phyloP scores from a whole-genome alignment of 1,140 invertebrate genomes.

The Conus ventricosus region DNA sequence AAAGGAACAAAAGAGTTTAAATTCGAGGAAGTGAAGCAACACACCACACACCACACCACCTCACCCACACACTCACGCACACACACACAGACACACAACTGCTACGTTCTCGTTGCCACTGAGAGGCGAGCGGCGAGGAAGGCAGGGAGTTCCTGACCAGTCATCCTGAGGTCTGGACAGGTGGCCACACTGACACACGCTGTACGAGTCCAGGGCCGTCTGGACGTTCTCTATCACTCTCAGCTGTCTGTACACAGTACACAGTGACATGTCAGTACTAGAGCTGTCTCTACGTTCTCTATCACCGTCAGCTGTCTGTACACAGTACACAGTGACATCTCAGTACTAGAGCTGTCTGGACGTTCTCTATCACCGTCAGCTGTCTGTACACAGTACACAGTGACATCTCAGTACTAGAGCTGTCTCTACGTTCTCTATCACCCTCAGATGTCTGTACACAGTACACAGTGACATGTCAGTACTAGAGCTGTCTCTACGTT shows the following conservation, averaged over 20 bases:
- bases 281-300: too few species aligned
- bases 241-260: slow-evolving; percentile 30
- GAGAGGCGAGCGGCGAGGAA: slow-evolving; percentile 60
- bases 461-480: too few species aligned
- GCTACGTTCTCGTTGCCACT: slow-evolving; percentile 63
- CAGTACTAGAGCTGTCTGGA: slow-evolving; percentile 52
- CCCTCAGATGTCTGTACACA: slow-evolving; percentile 42
- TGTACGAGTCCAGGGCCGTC: slow-evolving; percentile 53
- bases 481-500: slow-evolving; percentile 55
- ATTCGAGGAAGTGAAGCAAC: too few species aligned
- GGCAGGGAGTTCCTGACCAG: slow-evolving; percentile 60
- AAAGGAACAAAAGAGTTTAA: too few species aligned
- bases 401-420: not conserved
- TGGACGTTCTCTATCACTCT: slow-evolving; percentile 53
- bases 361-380: slow-evolving; percentile 46
- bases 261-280: not conserved
- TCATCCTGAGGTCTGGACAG: slow-evolving; percentile 57
- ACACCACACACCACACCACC: too few species aligned
- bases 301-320: slow-evolving; percentile 43
- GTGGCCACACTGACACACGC: slow-evolving; percentile 52
- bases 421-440: not conserved
- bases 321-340: not conserved
- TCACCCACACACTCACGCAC: too few species aligned
- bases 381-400: slow-evolving; percentile 24
- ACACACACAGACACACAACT: slow-evolving; percentile 40